Conservation (phyloP, 1,140 invertebrate genomes). For the Homalodisca vitripennis region DNA sequence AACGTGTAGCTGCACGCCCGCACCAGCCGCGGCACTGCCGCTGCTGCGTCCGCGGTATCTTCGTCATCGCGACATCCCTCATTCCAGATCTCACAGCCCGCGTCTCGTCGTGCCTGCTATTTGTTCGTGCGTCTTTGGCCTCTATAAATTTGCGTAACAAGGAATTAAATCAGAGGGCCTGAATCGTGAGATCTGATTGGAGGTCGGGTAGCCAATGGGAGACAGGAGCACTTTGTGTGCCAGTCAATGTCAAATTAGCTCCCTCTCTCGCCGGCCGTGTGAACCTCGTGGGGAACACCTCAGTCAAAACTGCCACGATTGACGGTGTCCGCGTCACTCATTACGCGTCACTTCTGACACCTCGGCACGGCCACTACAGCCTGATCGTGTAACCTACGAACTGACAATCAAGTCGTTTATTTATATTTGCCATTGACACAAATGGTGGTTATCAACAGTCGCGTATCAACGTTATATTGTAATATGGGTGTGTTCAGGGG, state of each 20-base stretch:
- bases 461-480: too few species aligned
- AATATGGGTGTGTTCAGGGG: too few species aligned
- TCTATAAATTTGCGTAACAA: constrained; percentile 18
- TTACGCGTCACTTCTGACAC: neutral
- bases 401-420: too few species aligned
- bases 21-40: too few species aligned
- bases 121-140: neutral
- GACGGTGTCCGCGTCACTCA: neutral
- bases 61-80: too few species aligned
- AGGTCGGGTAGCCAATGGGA: neutral
- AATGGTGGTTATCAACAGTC: too few species aligned
- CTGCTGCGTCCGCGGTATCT: too few species aligned
- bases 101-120: neutral
- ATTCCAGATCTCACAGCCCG: neutral
- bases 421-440: too few species aligned
- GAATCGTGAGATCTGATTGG: constrained; percentile 3
- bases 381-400: too few species aligned
- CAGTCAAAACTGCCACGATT: neutral
- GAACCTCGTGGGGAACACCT: constrained; percentile 4
- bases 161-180: constrained; percentile 11
- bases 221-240: neutral
- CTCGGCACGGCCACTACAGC: neutral
- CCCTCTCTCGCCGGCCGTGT: constrained; percentile 3
- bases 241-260: constrained; percentile 17
- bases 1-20: too few species aligned